These are phyloP conservation scores for Diuraphis noxia DNA, from an alignment of 1,140 invertebrate genomes.

Conservation along the genomic window DNA sequence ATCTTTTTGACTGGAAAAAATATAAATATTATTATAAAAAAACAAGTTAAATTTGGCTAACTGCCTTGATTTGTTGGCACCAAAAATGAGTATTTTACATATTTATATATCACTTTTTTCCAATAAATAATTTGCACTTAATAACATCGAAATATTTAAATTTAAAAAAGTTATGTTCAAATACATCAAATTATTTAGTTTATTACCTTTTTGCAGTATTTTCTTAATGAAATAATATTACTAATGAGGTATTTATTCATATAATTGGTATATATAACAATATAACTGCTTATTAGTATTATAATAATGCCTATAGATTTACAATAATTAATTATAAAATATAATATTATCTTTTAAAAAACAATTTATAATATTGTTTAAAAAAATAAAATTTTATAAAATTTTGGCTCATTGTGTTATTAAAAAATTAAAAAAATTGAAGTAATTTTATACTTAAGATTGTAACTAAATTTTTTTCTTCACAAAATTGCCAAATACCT, in stretches of 20 bases:
- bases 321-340: not conserved
- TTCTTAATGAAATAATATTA: not conserved
- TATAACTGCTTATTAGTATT: too few relatives aligned
- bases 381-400: not conserved
- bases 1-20: not conserved
- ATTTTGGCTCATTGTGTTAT: not conserved
- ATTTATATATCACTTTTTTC: not conserved
- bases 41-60: conserved; percentile 10
- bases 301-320: not conserved
- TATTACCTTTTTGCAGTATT: not conserved
- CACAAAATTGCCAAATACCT: not conserved
- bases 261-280: too few relatives aligned
- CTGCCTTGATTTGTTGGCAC: conserved; percentile 23
- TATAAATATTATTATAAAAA: not conserved
- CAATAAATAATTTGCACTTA: conserved; percentile 18
- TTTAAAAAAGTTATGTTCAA: not conserved
- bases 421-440: not conserved
- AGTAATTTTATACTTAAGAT: too few relatives aligned
- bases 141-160: not conserved
- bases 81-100: not conserved
- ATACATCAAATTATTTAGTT: not conserved
- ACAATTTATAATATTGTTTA: not conserved
- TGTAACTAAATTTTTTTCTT: not conserved
- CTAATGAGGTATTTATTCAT: not conserved
- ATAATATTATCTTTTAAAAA: not conserved